Conservation (phyloP, 2,113 vertebrate species). For the Elgaria multicarinata region DNA sequence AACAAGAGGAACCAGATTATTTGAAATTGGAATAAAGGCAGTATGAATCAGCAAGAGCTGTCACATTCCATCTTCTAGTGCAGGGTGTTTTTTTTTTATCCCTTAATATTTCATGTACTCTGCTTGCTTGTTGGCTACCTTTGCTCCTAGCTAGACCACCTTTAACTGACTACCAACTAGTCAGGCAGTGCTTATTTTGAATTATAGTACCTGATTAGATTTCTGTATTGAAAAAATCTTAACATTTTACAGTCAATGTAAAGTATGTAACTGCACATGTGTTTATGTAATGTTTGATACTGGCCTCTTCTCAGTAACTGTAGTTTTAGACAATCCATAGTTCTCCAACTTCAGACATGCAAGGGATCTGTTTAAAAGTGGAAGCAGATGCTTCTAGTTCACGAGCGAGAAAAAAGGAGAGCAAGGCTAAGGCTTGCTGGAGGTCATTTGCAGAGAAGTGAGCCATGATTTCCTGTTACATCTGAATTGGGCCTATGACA, state of each 20-base stretch:
- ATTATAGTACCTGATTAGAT: not conserved
- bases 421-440: not conserved
- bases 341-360: not conserved
- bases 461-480: not conserved
- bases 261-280: not conserved
- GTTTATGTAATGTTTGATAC: not conserved
- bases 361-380: not conserved
- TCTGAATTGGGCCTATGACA: not conserved
- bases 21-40: conserved; percentile 61
- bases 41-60: conserved; percentile 58
- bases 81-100: not conserved
- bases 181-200: not conserved
- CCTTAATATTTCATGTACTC: not conserved
- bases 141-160: not conserved
- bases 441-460: not conserved
- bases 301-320: not conserved
- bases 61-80: not conserved
- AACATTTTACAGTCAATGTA: not conserved
- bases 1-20: conserved; percentile 60
- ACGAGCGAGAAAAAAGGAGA: not conserved
- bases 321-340: not conserved
- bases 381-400: not conserved
- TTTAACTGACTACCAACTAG: not conserved
- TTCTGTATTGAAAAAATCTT: not conserved
- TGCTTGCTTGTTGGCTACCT: not conserved